Base-by-base conservation (phyloP, 2,888 invertebrate genomes). In the Clunio marinus region DNA sequence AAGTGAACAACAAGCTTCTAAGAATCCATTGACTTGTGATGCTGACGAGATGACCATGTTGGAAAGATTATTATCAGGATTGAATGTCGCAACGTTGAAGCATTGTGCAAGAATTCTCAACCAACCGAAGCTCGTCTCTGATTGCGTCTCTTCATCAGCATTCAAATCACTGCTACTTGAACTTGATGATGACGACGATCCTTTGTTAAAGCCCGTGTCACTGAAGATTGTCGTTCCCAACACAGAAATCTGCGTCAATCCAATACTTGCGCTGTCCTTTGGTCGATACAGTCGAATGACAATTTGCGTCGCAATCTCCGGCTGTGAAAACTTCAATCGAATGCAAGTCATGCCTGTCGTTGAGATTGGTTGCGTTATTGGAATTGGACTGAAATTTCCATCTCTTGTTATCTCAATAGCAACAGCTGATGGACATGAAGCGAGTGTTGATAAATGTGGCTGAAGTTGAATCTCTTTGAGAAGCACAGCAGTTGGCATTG, bases 291-390 rank as follows among this genome's bases (percentile, higher is more conserved):
- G 72, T 22, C 79, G 73, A 41, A 93, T 81, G 67, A 93, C 86
- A 69, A 96, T 88, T 46, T 88, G 87, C 70, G 90, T 91, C 46
- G 91, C 92, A 15, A 95, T 89, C 78, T 93, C 88, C 1, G 94
- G 91, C 70, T 88, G 86, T 1, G 90, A 86, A 15, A 95, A 81
- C 73, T 88, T 89, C 22, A 95, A 83, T 65, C 91, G 86, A 75
- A 96, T 93, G 76, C 87, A 90, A 1, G 93, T 91, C 80, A 92
- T 85, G 69, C 95, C 94, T 70, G 91, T 89, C 2, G 94, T 94
- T 71, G 87, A 86, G 77, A 93, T 84, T 1, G 94, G 94, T 22
- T 92, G 88, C 71, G 92, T 90, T 27, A 93, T 85, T 1, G 95
- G 93, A 1, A 90, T 87, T 25, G 91, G 81, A 3, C 88, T 86